Base-by-base conservation (phyloP, 1,140 invertebrate genomes). In the Chionoecetes opilio region DNA sequence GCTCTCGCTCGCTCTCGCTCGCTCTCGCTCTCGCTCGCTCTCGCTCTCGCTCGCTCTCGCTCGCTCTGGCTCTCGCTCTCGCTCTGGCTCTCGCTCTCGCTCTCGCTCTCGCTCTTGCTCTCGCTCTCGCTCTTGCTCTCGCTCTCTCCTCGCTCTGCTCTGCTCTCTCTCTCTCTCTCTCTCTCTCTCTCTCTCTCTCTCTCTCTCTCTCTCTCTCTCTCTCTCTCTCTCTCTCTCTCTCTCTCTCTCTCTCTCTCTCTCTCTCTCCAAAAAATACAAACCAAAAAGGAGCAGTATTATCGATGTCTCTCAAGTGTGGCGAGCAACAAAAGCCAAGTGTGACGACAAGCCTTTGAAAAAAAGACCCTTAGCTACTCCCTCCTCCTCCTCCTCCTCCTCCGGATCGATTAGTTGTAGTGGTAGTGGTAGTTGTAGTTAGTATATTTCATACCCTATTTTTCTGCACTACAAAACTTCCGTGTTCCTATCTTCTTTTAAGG, bases 121-220 rank as follows among this genome's bases (percentile, higher is more conserved):
- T 53, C 46, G 11, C 46, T 53, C 46, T 85, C 46, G 11, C 46
- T 53, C 46, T 53, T 17, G 5, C 85, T 87, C 85, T 87, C 85
- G 32, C 85, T 87, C 85, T 87, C 85, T 87, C 85, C n/a, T n/a
- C n/a, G n/a, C n/a, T n/a, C n/a, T n/a, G 14, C 63, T n/a, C n/a
- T n/a, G n/a, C n/a, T 87, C 85, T 87, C 85, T 87, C 85, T 87
- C 85, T 87, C 85, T 87, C 85, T 87, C 85, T 87, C 85, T 87
- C 85, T 87, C 85, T 87, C 85, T 87, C 85, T 87, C 85, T 87
- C 85, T 87, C 85, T 87, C 85, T 87, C 85, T 87, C 85, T 87
- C 85, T 87, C 85, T 87, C 85, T 87, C 85, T 87, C 85, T 87
- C 85, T 87, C 85, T 87, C 85, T 87, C 85, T 87, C 85, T 87